Conservation (phyloP, 1,140 invertebrate genomes). For the Zaprionus davidi region DNA sequence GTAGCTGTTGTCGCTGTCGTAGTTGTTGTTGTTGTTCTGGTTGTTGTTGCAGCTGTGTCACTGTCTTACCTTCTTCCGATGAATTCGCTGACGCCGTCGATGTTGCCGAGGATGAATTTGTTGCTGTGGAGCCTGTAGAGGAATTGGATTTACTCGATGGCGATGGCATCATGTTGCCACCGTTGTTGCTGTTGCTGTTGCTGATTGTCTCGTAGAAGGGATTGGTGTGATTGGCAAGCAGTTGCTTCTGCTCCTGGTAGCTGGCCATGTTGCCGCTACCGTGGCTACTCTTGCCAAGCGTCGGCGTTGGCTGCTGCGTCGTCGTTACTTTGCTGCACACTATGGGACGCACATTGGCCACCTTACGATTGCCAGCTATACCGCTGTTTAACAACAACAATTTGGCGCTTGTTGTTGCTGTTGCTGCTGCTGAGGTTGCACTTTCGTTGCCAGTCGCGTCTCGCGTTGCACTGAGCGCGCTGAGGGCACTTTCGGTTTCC, state of each 20-base stretch:
- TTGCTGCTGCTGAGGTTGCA: slow-evolving; percentile 51
- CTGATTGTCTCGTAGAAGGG: slow-evolving; percentile 73
- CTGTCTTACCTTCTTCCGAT: slow-evolving; percentile 80
- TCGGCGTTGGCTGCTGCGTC: neutral
- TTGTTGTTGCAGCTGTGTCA: slow-evolving; percentile 15
- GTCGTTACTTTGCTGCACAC: slow-evolving; percentile 60
- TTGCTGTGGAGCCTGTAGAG: slow-evolving; percentile 78
- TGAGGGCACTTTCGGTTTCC: slow-evolving; percentile 85
- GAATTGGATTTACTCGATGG: slow-evolving; percentile 80
- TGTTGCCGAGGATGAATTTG: slow-evolving; percentile 70
- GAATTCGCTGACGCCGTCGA: slow-evolving; percentile 59
- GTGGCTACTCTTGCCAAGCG: slow-evolving; percentile 45
- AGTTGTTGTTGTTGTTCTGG: slow-evolving; percentile 25
- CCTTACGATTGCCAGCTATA: slow-evolving; percentile 68
- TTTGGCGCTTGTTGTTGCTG: slow-evolving; percentile 63
- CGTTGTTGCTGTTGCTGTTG: slow-evolving; percentile 18
- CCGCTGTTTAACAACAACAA: slow-evolving; percentile 65
- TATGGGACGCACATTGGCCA: slow-evolving; percentile 83
- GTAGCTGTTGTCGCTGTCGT: neutral
- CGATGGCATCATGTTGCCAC: slow-evolving; percentile 71
- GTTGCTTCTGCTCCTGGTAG: slow-evolving; percentile 74
- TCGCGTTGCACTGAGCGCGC: slow-evolving; percentile 59
- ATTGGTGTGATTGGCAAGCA: slow-evolving; percentile 78
- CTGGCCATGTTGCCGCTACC: slow-evolving; percentile 31
- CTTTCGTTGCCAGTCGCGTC: slow-evolving; percentile 57